Evolutionary conservation across 2,797 vertebrate species (phyloP).

Genomic region (Sebastes trivittatus): DNA sequence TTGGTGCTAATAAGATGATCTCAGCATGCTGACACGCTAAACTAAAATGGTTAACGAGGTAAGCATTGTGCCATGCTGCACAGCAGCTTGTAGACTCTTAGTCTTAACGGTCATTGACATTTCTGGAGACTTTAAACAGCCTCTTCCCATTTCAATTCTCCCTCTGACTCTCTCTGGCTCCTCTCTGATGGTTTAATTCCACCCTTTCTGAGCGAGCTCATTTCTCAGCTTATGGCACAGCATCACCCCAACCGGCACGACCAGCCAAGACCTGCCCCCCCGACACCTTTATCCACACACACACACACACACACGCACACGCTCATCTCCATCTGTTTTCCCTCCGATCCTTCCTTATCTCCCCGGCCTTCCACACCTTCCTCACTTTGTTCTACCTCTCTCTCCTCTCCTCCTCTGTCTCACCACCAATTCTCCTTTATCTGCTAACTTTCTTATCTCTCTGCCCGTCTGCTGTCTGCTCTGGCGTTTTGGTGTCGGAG

Average conservation of each 20-base stretch:
- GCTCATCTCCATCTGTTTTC: conserved; percentile 39
- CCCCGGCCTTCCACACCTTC: conserved; percentile 27
- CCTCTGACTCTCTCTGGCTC: conserved; percentile 16
- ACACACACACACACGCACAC: conserved; percentile 33
- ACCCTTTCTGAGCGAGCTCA: conserved; percentile 31
- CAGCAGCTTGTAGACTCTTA: background rate
- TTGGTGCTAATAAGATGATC: background rate
- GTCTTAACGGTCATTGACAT: background rate
- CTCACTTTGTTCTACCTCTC: conserved; percentile 28
- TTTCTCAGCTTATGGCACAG: conserved; percentile 56
- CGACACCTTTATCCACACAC: conserved; percentile 39
- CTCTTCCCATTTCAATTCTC: conserved; percentile 5
- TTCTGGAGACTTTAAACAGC: conserved; percentile 12
- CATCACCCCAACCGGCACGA: conserved; percentile 13
- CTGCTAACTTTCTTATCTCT: conserved; percentile 54
- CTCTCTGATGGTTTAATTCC: conserved; percentile 37
- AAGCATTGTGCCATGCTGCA: background rate
- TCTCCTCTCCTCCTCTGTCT: conserved; percentile 39
- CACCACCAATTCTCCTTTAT: conserved; percentile 41
- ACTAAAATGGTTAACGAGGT: background rate
- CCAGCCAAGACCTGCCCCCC: conserved; percentile 37
- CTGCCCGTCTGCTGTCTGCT: conserved; percentile 37
- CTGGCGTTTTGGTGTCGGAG: conserved; percentile 36
- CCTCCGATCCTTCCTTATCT: conserved; percentile 40
- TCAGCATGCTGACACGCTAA: background rate